Conservation (phyloP, 2,797 vertebrate species). For the Mionectes olivaceus region DNA sequence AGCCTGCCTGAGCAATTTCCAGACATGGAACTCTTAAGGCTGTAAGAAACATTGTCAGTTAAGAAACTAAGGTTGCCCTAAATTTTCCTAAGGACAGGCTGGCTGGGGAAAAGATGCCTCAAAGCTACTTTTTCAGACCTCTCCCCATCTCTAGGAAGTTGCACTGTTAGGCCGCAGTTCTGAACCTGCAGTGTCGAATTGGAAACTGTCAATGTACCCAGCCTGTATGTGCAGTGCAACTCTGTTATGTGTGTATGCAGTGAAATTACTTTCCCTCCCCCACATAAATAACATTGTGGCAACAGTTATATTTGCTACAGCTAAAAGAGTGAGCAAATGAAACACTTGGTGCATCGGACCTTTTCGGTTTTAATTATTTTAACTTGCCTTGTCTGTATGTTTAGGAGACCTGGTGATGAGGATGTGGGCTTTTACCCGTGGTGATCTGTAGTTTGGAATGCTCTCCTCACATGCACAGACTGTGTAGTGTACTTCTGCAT, state of each 20-base stretch:
- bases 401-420: neutral
- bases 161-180: neutral
- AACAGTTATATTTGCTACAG: neutral
- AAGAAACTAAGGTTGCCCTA: neutral
- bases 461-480: neutral
- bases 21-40: neutral
- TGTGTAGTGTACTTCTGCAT: neutral
- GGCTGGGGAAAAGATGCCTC: neutral
- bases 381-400: neutral
- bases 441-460: neutral
- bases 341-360: neutral
- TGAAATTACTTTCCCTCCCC: neutral
- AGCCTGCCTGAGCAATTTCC: neutral
- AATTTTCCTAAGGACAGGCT: neutral
- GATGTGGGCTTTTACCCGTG: neutral
- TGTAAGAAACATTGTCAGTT: neutral
- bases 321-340: neutral
- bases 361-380: neutral
- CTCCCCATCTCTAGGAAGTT: neutral
- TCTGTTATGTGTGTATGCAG: neutral
- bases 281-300: neutral
- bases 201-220: neutral
- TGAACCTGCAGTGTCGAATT: accelerated
- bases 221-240: neutral
- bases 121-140: neutral